Conservation (phyloP, 2,888 invertebrate genomes). For the Iphiclides podalirius region DNA sequence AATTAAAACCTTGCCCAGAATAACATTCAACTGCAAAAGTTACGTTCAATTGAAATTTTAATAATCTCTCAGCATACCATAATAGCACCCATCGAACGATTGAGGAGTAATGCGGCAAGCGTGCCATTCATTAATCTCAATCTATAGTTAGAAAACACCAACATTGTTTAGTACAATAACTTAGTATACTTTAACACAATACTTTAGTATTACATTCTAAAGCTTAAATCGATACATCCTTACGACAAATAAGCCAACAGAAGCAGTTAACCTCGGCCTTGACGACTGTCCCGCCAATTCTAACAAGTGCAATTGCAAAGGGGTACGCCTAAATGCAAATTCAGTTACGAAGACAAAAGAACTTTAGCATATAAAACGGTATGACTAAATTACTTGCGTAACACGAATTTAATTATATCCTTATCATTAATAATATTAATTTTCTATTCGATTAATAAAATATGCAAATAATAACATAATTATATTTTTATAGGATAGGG, state of each 20-base stretch:
- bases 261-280: slow-evolving; percentile 20
- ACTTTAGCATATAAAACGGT: neutral
- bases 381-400: slow-evolving; percentile 1
- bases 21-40: too few relatives aligned
- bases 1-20: too few relatives aligned
- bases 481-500: too few relatives aligned
- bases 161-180: too few relatives aligned
- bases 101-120: too few relatives aligned
- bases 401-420: neutral
- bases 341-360: slow-evolving; percentile 7
- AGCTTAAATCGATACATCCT: neutral
- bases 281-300: slow-evolving; percentile 20
- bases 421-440: neutral
- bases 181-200: too few relatives aligned
- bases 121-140: too few relatives aligned
- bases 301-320: slow-evolving; percentile 1
- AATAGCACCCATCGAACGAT: too few relatives aligned
- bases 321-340: slow-evolving; percentile 4
- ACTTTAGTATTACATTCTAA: neutral
- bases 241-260: slow-evolving; percentile 6
- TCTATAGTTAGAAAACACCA: too few relatives aligned
- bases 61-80: too few relatives aligned
- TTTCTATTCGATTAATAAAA: neutral
- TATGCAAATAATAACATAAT: too few relatives aligned
- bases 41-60: too few relatives aligned